A percentile compares a stretch with the other conserved stretches of the same genome.
These are phyloP conservation scores for Zeus faber DNA, from an alignment of 2,113 vertebrate species.

Conservation along the genomic window DNA sequence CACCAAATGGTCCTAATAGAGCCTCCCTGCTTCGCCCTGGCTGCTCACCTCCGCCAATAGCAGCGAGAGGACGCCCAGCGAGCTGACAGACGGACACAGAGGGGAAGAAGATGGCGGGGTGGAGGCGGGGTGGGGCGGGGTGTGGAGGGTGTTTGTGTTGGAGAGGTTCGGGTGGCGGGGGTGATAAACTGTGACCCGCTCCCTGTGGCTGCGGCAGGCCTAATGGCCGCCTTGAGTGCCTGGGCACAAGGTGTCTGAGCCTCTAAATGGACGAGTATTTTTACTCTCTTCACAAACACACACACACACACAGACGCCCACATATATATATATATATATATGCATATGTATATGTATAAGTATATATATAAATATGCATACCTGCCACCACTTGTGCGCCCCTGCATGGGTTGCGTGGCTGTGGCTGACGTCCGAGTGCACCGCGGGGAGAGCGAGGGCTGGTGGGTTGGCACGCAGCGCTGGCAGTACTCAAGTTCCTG, in stretches of 20 bases:
- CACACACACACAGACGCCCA: conserved; percentile 24
- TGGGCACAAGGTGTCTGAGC: conserved; percentile 64
- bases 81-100: conserved; percentile 26
- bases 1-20: conserved; percentile 45
- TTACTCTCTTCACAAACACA: conserved; percentile 60
- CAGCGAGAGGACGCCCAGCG: conserved; percentile 20
- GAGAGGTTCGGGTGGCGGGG: conserved; percentile 52
- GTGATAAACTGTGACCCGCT: conserved; percentile 77
- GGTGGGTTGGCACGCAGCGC: conserved; percentile 72
- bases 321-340: neutral
- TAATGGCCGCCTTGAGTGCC: conserved; percentile 70
- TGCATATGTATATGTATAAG: neutral
- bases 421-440: conserved; percentile 50
- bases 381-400: neutral
- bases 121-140: conserved; percentile 1
- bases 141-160: conserved; percentile 58
- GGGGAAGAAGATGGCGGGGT: conserved; percentile 7
- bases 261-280: conserved; percentile 71
- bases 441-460: conserved; percentile 61
- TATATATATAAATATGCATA: conserved; percentile 17
- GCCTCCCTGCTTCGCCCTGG: conserved; percentile 41
- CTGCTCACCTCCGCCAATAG: conserved; percentile 37
- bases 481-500: conserved; percentile 66
- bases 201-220: conserved; percentile 52
- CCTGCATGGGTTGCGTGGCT: conserved; percentile 27